Evolutionary conservation across 1,140 invertebrate genomes (phyloP).

Genomic region (Magallana ariakensis): DNA sequence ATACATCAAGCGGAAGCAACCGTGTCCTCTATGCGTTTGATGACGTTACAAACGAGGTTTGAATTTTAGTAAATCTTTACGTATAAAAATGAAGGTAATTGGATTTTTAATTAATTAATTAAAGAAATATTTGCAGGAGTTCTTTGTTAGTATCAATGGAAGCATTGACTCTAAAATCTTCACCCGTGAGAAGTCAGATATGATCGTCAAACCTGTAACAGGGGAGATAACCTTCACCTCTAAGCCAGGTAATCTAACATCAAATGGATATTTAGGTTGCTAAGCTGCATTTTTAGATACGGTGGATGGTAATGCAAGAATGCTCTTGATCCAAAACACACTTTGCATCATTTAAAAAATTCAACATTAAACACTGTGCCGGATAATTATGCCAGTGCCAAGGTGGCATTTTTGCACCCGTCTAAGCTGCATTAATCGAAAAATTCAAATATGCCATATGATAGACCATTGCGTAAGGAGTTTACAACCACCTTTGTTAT

Average conservation of each 20-base stretch:
- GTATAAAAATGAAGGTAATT: neutral
- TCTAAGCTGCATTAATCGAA: no score
- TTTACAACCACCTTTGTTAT: no score
- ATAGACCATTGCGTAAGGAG: no score
- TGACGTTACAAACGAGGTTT: neutral
- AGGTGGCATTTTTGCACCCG: no score
- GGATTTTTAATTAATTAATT: neutral
- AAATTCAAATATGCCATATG: no score
- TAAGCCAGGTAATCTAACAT: neutral
- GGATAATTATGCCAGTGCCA: no score
- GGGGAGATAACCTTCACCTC: neutral
- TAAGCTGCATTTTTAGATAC: no score
- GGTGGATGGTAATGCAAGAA: no score
- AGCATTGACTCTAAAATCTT: neutral
- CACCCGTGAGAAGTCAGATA: neutral
- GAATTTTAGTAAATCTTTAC: neutral
- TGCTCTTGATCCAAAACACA: no score
- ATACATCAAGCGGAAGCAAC: neutral
- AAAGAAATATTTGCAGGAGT: neutral
- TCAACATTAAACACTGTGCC: no score
- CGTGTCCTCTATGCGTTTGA: neutral
- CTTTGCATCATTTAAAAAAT: no score
- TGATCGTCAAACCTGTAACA: neutral
- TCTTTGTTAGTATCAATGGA: slow-evolving; percentile 27
- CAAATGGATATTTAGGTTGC: no score